phyloP scores from a whole-genome alignment of 2,797 vertebrate species.

The Ataeniobius toweri region DNA sequence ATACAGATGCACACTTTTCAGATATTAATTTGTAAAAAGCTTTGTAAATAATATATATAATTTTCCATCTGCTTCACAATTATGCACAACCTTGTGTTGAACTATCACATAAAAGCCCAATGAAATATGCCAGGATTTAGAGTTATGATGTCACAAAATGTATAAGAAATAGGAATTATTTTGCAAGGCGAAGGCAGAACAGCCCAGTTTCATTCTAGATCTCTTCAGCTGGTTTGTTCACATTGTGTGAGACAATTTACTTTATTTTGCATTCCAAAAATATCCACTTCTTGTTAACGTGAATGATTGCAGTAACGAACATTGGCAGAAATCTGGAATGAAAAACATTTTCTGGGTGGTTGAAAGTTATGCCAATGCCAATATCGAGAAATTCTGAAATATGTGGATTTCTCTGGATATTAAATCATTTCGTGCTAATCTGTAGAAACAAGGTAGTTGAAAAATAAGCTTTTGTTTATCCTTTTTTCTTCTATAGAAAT shows the following conservation, averaged over 20 bases:
- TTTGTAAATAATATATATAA: background rate
- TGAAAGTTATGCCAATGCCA: background rate
- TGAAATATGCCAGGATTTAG: background rate
- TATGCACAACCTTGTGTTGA: background rate
- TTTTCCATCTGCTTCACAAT: background rate
- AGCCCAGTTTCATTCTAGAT: background rate
- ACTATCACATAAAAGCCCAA: background rate
- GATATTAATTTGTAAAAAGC: background rate
- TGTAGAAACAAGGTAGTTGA: too few species aligned
- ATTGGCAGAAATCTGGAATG: conserved; percentile 49
- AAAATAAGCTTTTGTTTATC: too few species aligned
- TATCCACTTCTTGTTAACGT: conserved; percentile 11
- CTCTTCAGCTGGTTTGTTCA: conserved; percentile 1
- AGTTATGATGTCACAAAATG: background rate
- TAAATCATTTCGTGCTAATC: too few species aligned
- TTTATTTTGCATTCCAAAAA: conserved; percentile 36
- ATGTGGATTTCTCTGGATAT: too few species aligned
- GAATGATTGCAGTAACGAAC: conserved; percentile 23
- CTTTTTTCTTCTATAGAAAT: too few species aligned
- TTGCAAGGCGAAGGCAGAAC: background rate
- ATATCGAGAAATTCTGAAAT: background rate
- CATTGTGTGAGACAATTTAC: conserved; percentile 12
- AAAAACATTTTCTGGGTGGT: conserved; percentile 46
- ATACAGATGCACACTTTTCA: background rate
- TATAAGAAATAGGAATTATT: too few species aligned